phyloP scores from a whole-genome alignment of 64 coral and sea anemone genomes.

The Actinia equina region DNA sequence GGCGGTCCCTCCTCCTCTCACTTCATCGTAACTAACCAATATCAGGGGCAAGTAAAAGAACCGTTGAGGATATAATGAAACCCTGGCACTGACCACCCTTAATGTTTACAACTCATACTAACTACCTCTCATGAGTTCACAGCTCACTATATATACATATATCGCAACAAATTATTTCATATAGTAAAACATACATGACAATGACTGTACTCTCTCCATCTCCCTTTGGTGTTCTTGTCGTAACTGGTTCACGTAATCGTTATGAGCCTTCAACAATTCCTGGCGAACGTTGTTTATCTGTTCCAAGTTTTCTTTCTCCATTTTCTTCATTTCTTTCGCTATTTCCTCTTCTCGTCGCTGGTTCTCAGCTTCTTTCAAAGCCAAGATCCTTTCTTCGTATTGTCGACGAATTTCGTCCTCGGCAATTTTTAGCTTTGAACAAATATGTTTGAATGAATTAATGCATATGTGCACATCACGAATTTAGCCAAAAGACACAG shows the following conservation, averaged over 20 bases:
- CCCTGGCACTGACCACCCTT: too few species aligned
- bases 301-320: constrained; percentile 53
- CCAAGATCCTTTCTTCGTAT: constrained; percentile 46
- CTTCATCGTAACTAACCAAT: too few species aligned
- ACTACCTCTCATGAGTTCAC: too few species aligned
- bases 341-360: constrained; percentile 48
- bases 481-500: not conserved
- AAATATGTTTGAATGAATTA: not conserved
- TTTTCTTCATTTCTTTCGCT: constrained; percentile 27
- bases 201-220: constrained; percentile 16
- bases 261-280: constrained; percentile 61
- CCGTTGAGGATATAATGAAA: not conserved
- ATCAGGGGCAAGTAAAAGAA: too few species aligned
- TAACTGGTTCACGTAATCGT: constrained; percentile 62
- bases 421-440: constrained; percentile 58
- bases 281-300: constrained; percentile 56
- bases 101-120: too few species aligned
- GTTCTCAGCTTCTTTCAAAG: constrained; percentile 53
- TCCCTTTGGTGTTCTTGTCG: constrained; percentile 70
- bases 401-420: constrained; percentile 82
- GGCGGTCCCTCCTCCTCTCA: too few species aligned
- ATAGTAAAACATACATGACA: not conserved
- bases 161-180: not conserved
- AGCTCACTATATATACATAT: too few species aligned
- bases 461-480: not conserved